Base-by-base conservation (phyloP, 2,797 vertebrate genomes). In the Acipenser transmontanus region DNA sequence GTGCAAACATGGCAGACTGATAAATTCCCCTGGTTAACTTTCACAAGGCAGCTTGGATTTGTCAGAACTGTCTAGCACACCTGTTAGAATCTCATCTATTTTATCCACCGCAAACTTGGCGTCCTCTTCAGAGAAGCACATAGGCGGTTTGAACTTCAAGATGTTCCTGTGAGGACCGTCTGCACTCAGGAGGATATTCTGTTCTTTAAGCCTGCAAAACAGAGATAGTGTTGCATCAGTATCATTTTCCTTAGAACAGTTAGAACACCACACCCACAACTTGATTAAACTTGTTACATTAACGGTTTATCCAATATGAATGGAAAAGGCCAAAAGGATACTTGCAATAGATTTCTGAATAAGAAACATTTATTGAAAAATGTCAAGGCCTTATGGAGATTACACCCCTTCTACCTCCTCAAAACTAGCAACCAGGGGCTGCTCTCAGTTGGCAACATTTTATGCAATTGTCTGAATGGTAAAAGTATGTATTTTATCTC, bases 111-210 rank as follows among this genome's bases (percentile, higher is more conserved):
- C 82, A 0, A 91, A 80, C 71, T 94, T 89, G 4, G 92, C 94
- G 59, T 99, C 90, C 71, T 94, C 93, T 62, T 65, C 75, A 0
- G 83, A 88, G 84, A 99, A 99, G 80, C 97, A 98, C 93, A 99
- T 85, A 0, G 97, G 97, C 0, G 97, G 97, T 69, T 99, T 99
- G 70, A 99, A 95, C 80, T 99, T 99, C 8, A 99, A 86, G 64
- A 99, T 91, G 4, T 99, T 99, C 75, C 93, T 91, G 52, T 96
- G 84, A 50, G 97, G 97, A 12, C 97, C 97, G 0, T 99, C 97
- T 0, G 94, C 93, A 69, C 96, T 99, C 11, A 99, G 88, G 13
- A 99, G 92, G 67, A 99, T 86, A 12, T 72, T 71, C 62, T 80
- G 81, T 61, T 96, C 92, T 79, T 97, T 99, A 64, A 99, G 84